Conservation (phyloP, 2,888 invertebrate species). For the Heteromurus nitidus region DNA sequence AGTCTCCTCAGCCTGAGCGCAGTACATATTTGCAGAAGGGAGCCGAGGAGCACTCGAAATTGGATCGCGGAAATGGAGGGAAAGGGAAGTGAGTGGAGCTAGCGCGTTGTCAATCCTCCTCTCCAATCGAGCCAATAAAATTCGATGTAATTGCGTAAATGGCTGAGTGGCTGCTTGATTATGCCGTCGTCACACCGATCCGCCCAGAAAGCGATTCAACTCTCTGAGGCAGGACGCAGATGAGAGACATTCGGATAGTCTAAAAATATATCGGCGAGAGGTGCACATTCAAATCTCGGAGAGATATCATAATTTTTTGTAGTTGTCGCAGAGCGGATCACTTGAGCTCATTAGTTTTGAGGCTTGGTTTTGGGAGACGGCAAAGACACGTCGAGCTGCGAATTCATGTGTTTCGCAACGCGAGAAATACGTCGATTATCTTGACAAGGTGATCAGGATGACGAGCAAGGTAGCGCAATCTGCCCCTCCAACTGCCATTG, state of each 20-base stretch:
- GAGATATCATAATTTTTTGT: background rate
- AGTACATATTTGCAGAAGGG: background rate
- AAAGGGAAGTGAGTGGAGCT: background rate
- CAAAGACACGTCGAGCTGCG: no score
- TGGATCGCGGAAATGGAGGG: background rate
- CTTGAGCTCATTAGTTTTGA: slow-evolving; percentile 40
- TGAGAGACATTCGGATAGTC: background rate
- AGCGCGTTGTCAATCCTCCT: background rate
- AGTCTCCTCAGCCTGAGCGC: background rate
- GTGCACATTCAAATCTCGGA: background rate
- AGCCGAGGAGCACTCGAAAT: background rate
- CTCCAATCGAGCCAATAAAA: background rate
- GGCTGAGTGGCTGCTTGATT: no score
- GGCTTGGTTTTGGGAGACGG: no score
- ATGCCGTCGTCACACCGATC: no score
- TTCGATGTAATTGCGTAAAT: background rate
- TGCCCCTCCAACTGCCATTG: slow-evolving; percentile 44
- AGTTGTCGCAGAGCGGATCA: background rate
- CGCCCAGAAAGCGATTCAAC: no score
- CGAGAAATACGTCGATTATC: slow-evolving; percentile 40
- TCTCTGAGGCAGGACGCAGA: no score
- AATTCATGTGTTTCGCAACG: background rate
- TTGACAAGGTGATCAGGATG: slow-evolving; percentile 37
- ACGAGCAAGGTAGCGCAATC: slow-evolving; percentile 22
- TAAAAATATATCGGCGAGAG: background rate